These are phyloP conservation scores for Thalassaphorura encarpata DNA, from an alignment of 1,140 invertebrate species.

Conservation along the genomic window DNA sequence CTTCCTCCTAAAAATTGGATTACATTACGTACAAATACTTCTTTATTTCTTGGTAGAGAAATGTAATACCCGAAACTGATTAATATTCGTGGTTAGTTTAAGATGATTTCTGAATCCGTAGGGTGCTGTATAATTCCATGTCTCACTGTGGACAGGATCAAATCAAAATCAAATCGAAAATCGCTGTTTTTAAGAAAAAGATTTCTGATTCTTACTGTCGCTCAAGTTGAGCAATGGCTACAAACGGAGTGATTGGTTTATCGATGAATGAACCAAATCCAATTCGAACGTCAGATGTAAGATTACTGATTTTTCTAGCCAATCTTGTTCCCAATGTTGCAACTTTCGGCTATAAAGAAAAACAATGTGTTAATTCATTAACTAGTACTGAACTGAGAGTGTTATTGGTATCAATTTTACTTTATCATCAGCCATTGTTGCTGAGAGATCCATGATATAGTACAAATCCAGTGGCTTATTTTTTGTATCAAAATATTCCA, in stretches of 20 bases:
- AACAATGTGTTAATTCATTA: not conserved
- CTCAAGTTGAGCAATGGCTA: not conserved
- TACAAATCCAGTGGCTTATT: slow-evolving; percentile 52
- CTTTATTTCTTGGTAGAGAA: slow-evolving; percentile 41
- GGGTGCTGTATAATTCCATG: slow-evolving; percentile 40
- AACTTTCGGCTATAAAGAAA: slow-evolving; percentile 12
- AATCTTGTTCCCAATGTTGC: slow-evolving; percentile 42
- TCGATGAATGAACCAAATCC: slow-evolving; percentile 68
- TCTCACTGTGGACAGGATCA: not conserved
- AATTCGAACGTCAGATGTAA: slow-evolving; percentile 70
- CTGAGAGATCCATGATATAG: slow-evolving; percentile 55
- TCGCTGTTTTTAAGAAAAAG: no score
- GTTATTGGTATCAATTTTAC: slow-evolving; percentile 24
- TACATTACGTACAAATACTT: slow-evolving; percentile 40
- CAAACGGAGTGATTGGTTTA: slow-evolving; percentile 38
- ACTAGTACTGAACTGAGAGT: not conserved
- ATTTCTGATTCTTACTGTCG: not conserved
- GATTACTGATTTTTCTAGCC: slow-evolving; percentile 49
- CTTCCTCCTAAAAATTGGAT: slow-evolving; percentile 17
- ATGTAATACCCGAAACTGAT: slow-evolving; percentile 3
- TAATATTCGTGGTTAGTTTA: slow-evolving; percentile 47
- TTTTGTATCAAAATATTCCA: slow-evolving; percentile 15
- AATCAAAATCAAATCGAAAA: not conserved
- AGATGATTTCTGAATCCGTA: slow-evolving; percentile 61
- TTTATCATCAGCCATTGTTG: slow-evolving; percentile 54